These are phyloP conservation scores for Drosophila bipectinata DNA, from an alignment of 1,140 invertebrate genomes.

Conservation along the genomic window DNA sequence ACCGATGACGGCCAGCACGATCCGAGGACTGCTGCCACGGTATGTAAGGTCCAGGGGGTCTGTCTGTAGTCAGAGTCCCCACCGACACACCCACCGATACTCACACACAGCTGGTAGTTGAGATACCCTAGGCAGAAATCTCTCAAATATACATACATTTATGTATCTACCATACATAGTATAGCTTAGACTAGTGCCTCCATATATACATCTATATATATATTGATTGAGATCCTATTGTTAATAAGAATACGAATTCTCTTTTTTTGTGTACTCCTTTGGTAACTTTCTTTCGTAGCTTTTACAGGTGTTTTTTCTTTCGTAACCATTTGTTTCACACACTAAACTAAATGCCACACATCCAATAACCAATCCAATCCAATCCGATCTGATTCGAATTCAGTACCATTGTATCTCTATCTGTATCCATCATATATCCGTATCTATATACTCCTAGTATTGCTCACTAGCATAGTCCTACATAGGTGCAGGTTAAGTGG, in stretches of 20 bases:
- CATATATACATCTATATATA: slow-evolving; percentile 1
- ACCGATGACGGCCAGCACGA: slow-evolving; percentile 87
- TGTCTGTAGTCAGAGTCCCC: background rate
- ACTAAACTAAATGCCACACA: slow-evolving; percentile 1
- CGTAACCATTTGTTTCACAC: slow-evolving; percentile 35
- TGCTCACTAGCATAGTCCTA: slow-evolving; percentile 27
- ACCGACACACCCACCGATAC: background rate
- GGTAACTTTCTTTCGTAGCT: slow-evolving; percentile 67
- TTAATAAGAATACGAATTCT: slow-evolving; percentile 59
- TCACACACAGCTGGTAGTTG: slow-evolving; percentile 22
- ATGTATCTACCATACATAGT: slow-evolving; percentile 32
- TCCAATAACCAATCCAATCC: slow-evolving; percentile 1
- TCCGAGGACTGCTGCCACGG: slow-evolving; percentile 87
- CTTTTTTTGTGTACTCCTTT: slow-evolving; percentile 56
- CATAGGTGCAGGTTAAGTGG: slow-evolving; percentile 8
- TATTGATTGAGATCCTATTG: slow-evolving; percentile 10
- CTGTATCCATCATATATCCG: slow-evolving; percentile 22
- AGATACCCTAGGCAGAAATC: slow-evolving; percentile 21
- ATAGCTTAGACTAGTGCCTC: slow-evolving; percentile 32
- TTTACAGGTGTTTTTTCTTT: slow-evolving; percentile 77
- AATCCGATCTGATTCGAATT: slow-evolving; percentile 24
- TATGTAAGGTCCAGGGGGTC: slow-evolving; percentile 59
- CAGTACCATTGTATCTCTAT: slow-evolving; percentile 13
- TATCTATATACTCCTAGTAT: slow-evolving; percentile 26
- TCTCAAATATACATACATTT: slow-evolving; percentile 1